These are phyloP conservation scores for Carettochelys insculpta DNA, from an alignment of 2,113 vertebrate species.

Conservation along the genomic window DNA sequence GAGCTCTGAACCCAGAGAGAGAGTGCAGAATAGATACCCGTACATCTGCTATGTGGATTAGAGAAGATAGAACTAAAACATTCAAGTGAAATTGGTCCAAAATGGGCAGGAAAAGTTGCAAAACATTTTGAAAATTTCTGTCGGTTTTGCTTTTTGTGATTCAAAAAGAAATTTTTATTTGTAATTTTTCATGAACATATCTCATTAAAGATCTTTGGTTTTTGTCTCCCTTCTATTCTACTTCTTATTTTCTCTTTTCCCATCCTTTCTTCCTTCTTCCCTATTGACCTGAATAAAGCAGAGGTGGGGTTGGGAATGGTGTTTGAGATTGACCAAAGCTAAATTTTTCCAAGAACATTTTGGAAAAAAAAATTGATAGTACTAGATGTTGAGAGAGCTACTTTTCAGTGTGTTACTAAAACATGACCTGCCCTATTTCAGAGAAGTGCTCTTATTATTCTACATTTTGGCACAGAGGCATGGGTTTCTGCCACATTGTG, in stretches of 20 bases:
- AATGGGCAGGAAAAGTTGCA: background rate
- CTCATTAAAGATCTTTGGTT: background rate
- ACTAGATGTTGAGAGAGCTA: background rate
- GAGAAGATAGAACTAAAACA: background rate
- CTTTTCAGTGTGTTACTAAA: background rate
- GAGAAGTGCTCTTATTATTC: background rate
- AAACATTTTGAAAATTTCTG: background rate
- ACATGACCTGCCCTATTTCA: background rate
- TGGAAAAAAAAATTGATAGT: background rate
- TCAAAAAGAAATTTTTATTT: background rate
- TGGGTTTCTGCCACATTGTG: background rate
- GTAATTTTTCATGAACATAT: background rate
- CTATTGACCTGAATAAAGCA: background rate
- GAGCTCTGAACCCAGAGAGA: background rate
- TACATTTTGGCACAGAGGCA: background rate
- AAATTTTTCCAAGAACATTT: background rate
- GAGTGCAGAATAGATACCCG: background rate
- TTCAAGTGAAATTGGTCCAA: background rate
- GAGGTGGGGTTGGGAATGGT: too few relatives aligned
- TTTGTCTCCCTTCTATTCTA: background rate
- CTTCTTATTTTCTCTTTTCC: background rate
- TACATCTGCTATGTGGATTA: background rate
- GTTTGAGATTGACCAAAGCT: too few relatives aligned
- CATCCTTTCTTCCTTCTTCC: background rate
- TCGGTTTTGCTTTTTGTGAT: background rate